phyloP scores from a whole-genome alignment of 92 coral and sea anemone species.

The Paragorgia papillata region DNA sequence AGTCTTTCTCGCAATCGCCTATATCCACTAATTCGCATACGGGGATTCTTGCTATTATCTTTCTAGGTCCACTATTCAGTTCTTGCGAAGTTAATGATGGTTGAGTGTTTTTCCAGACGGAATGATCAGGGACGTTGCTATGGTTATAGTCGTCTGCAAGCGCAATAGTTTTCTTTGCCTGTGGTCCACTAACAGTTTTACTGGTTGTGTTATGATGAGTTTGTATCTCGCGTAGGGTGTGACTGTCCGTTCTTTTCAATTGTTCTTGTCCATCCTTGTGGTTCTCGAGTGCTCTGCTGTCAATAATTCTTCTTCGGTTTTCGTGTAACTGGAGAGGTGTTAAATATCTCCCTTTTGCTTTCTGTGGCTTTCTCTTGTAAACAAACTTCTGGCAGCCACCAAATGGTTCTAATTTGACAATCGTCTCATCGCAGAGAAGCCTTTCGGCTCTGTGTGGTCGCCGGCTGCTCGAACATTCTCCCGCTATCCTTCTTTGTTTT shows the following conservation, averaged over 20 bases:
- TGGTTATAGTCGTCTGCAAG: neutral
- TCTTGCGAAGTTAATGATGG: neutral
- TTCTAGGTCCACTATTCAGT: neutral
- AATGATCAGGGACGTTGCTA: neutral
- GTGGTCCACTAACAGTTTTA: neutral
- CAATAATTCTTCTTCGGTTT: neutral
- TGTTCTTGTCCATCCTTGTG: neutral
- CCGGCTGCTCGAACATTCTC: slow-evolving; percentile 6
- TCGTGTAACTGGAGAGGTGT: slow-evolving; percentile 27
- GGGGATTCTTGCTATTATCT: neutral
- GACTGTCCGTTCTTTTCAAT: neutral
- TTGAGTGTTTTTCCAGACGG: neutral
- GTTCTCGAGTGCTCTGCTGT: neutral
- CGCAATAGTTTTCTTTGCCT: neutral
- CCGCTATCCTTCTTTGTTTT: slow-evolving; percentile 10
- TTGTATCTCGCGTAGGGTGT: neutral
- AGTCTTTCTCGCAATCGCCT: neutral
- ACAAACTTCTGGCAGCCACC: slow-evolving; percentile 16
- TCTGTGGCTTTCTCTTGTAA: neutral
- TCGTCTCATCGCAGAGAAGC: slow-evolving; percentile 18
- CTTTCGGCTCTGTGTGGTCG: slow-evolving; percentile 33
- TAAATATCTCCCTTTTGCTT: slow-evolving; percentile 3
- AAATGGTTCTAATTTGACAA: slow-evolving; percentile 5
- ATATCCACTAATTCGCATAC: slow-evolving; percentile 4
- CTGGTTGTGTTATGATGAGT: neutral